Conservation (phyloP, 2,888 invertebrate genomes). For the Nyleta sp. region DNA sequence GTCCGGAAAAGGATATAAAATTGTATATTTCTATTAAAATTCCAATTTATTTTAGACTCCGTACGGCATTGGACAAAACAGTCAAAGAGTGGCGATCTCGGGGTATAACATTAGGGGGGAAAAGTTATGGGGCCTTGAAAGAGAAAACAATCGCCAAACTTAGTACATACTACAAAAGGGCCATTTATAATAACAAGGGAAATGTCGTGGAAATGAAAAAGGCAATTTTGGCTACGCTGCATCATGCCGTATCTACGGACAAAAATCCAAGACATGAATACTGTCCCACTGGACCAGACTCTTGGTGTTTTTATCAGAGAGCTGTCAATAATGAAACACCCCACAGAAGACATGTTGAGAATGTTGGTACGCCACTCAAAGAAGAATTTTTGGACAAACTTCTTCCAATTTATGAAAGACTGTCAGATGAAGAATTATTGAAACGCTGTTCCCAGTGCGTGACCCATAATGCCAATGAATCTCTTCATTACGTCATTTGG, state of each 20-base stretch:
- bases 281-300: slow-evolving; percentile 1
- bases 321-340: slow-evolving; percentile 1
- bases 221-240: neutral
- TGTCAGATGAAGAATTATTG: neutral
- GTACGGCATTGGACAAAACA: slow-evolving; percentile 25
- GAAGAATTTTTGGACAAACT: slow-evolving; percentile 13
- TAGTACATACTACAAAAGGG: slow-evolving; percentile 41
- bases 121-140: slow-evolving; percentile 44
- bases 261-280: slow-evolving; percentile 3
- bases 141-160: slow-evolving; percentile 42
- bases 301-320: slow-evolving; percentile 15
- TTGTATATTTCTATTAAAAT: no score
- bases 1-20: no score
- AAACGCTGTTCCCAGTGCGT: slow-evolving; percentile 5
- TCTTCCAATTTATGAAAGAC: slow-evolving; percentile 15
- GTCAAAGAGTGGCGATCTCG: slow-evolving; percentile 27
- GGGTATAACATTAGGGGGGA: slow-evolving; percentile 38
- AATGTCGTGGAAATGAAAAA: slow-evolving; percentile 8
- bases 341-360: slow-evolving; percentile 12
- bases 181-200: slow-evolving; percentile 43
- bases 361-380: slow-evolving; percentile 14
- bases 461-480: slow-evolving; percentile 5
- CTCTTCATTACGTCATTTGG: slow-evolving; percentile 18
- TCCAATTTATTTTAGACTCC: no score
- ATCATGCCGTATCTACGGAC: slow-evolving; percentile 23